Conservation (phyloP, 2,888 invertebrate genomes). For the Lasioglossum lativentre region DNA sequence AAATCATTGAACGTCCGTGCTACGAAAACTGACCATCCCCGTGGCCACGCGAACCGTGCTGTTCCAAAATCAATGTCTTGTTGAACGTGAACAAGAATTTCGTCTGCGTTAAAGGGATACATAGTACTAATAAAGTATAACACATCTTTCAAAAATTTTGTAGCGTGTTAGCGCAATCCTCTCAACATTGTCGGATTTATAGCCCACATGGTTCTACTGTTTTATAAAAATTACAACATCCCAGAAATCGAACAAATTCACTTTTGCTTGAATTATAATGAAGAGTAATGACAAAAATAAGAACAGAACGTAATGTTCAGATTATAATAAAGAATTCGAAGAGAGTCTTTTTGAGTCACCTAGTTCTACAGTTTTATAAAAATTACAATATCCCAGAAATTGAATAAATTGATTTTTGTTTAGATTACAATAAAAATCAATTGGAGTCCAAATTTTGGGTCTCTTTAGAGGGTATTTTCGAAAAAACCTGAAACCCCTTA, state of each 20-base stretch:
- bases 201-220: background rate
- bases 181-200: background rate
- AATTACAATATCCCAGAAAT: background rate
- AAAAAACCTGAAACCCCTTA: no score
- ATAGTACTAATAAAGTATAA: background rate
- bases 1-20: conserved; percentile 25
- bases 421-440: background rate
- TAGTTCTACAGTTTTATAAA: background rate
- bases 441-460: background rate
- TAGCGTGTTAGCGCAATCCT: background rate
- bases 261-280: background rate
- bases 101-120: background rate
- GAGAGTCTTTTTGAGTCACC: no score
- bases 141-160: background rate
- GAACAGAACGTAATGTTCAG: no score
- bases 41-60: background rate
- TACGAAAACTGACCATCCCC: conserved; percentile 19
- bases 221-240: background rate
- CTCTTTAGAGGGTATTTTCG: no score
- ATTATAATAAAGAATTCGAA: no score
- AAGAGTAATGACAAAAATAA: background rate
- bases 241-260: no score
- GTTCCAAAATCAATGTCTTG: background rate
- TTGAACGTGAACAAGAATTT: background rate
- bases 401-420: background rate